These are phyloP conservation scores for Caenorhabditis macrosperma DNA, from an alignment of 2,888 invertebrate genomes.

Conservation along the genomic window DNA sequence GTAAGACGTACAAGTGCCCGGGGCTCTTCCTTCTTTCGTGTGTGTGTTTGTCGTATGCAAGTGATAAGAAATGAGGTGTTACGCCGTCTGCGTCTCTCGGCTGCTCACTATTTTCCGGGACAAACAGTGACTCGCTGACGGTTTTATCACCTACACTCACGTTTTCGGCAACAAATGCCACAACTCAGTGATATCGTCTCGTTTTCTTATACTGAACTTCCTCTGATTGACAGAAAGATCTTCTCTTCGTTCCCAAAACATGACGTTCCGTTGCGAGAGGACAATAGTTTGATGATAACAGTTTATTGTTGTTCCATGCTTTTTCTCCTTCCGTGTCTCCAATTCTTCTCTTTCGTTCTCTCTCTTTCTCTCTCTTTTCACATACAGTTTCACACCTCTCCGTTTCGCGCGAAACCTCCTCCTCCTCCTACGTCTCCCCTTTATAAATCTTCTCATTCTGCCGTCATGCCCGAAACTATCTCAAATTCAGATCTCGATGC, in stretches of 20 bases:
- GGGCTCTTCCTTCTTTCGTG: conserved; percentile 10
- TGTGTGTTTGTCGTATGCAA: conserved; percentile 34
- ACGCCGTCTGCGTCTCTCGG: conserved; percentile 28
- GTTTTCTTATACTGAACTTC: background rate
- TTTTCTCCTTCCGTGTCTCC: background rate
- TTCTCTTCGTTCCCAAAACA: no score
- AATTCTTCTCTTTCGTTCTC: conserved; percentile 17
- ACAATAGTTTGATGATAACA: no score
- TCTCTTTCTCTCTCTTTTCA: conserved; percentile 21
- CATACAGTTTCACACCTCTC: conserved; percentile 40
- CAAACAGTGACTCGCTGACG: conserved; percentile 42
- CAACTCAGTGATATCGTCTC: background rate
- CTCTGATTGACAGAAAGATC: no score
- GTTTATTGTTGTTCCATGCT: background rate
- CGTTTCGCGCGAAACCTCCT: conserved; percentile 22
- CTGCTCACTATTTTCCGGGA: background rate
- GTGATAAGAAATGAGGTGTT: conserved; percentile 44
- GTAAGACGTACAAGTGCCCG: conserved; percentile 32
- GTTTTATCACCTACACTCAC: background rate
- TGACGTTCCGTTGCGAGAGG: no score
- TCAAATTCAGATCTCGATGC: conserved; percentile 61
- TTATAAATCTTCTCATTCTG: conserved; percentile 31
- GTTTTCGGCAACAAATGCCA: background rate
- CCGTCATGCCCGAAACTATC: conserved; percentile 40
- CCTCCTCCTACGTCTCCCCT: conserved; percentile 4